Evolutionary conservation across 1,140 invertebrate genomes (phyloP).

Genomic region (Sweltsa coloradensis): DNA sequence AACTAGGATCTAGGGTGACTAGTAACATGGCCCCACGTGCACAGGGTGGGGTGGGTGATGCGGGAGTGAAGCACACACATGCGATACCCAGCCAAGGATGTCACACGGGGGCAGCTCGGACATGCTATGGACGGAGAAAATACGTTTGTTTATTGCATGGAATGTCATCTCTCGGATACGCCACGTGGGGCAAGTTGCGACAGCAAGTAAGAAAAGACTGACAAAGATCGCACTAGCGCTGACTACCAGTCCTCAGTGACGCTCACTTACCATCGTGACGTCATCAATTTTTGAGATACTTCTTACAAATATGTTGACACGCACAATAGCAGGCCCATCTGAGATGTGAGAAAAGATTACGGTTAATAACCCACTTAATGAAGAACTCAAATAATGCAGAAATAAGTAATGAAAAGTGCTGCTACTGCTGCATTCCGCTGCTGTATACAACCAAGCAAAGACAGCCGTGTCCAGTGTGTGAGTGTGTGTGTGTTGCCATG

Average conservation of each 20-base stretch:
- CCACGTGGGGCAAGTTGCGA: background rate
- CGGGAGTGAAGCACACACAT: background rate
- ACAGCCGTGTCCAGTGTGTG: too few relatives aligned
- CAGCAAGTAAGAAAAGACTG: background rate
- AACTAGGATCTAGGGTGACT: too few relatives aligned
- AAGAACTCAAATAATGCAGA: too few relatives aligned
- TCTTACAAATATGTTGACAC: conserved; percentile 94
- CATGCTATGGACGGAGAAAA: background rate
- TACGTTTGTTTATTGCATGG: background rate
- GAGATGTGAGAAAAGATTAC: conserved; percentile 8
- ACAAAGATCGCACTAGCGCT: background rate
- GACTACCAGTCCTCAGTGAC: background rate
- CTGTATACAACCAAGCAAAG: too few relatives aligned
- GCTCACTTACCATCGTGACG: conserved; percentile 89
- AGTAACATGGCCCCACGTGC: too few relatives aligned
- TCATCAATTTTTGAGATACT: conserved; percentile 98
- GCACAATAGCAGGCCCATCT: conserved; percentile 48
- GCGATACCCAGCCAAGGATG: conserved; percentile 3
- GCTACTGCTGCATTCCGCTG: too few relatives aligned
- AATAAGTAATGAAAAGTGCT: too few relatives aligned
- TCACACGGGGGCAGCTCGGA: background rate
- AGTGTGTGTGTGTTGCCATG: too few relatives aligned
- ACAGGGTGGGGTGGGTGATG: too few relatives aligned
- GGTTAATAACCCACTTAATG: too few relatives aligned
- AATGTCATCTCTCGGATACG: background rate